Conservation (phyloP, 2,797 vertebrate genomes). For the Spinibarbus caldwelli region DNA sequence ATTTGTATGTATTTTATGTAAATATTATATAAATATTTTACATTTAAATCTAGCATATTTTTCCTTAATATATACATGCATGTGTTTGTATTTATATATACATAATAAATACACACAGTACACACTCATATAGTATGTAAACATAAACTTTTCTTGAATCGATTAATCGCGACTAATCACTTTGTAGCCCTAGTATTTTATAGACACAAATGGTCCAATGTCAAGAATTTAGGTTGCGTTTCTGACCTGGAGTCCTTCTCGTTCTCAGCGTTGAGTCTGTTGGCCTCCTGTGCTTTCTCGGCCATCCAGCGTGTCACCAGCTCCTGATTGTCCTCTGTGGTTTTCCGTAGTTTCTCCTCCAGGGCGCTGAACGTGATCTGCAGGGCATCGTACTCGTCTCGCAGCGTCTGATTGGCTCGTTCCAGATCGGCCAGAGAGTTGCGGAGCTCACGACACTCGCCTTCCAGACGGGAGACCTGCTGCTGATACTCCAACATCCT, state of each 20-base stretch:
- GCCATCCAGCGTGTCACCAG: conserved; percentile 98
- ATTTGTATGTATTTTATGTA: too few species aligned
- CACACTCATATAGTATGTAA: too few species aligned
- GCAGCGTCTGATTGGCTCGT: conserved; percentile 92
- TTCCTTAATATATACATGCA: too few species aligned
- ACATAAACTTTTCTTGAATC: too few species aligned
- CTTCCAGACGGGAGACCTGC: conserved; percentile 85
- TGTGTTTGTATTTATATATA: too few species aligned
- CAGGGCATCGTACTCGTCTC: conserved; percentile 95
- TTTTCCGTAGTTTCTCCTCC: conserved; percentile 94
- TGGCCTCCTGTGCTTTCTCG: conserved; percentile 96
- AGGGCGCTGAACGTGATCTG: conserved; percentile 96
- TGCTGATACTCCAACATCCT: conserved; percentile 91
- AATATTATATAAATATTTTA: too few species aligned
- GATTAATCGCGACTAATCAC: too few species aligned
- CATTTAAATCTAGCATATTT: too few species aligned
- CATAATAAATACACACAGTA: too few species aligned
- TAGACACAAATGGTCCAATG: not conserved
- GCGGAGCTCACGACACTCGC: conserved; percentile 87
- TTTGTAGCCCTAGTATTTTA: too few species aligned
- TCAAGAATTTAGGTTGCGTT: not conserved
- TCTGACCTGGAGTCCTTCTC: conserved; percentile 92
- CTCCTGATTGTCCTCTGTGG: conserved; percentile 96
- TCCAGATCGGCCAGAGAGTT: conserved; percentile 90
- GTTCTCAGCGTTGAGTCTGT: conserved; percentile 93